Evolutionary conservation across 37 sponge, comb jelly and placozoan species (phyloP).

Genomic region (Dysidea cf. avara): DNA sequence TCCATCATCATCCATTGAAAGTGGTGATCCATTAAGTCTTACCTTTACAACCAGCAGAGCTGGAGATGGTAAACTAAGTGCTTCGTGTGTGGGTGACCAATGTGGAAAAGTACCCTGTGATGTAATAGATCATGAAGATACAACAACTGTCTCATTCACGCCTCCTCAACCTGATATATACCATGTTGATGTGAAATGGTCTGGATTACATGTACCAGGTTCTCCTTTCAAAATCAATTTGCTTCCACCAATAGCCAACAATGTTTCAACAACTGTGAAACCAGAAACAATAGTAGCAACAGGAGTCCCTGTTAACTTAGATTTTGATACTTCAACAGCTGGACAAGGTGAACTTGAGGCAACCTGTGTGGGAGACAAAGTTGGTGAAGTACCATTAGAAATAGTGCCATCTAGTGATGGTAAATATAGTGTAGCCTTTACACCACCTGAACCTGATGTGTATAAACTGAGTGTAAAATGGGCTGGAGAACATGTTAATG

Average conservation of each 20-base stretch:
- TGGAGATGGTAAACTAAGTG: slow-evolving; percentile 54
- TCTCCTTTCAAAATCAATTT: slow-evolving; percentile 64
- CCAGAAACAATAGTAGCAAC: slow-evolving; percentile 40
- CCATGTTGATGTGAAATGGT: slow-evolving; percentile 74
- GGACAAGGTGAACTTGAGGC: slow-evolving; percentile 16
- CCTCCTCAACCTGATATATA: slow-evolving; percentile 51
- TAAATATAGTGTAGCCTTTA: slow-evolving; percentile 7
- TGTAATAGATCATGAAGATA: slow-evolving; percentile 28
- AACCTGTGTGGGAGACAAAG: neutral
- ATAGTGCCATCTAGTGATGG: neutral
- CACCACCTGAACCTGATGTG: slow-evolving; percentile 17
- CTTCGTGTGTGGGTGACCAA: slow-evolving; percentile 28
- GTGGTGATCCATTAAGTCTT: neutral
- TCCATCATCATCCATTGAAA: neutral
- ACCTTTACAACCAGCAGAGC: slow-evolving; percentile 49
- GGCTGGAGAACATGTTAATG: slow-evolving; percentile 28
- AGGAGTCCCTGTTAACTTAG: slow-evolving; percentile 40
- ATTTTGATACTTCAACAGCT: slow-evolving; percentile 16
- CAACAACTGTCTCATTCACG: slow-evolving; percentile 18
- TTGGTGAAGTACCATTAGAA: slow-evolving; percentile 1
- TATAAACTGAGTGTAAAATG: slow-evolving; percentile 20
- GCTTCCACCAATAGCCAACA: slow-evolving; percentile 36
- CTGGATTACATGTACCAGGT: slow-evolving; percentile 72
- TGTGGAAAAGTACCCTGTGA: slow-evolving; percentile 11
- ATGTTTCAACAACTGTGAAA: slow-evolving; percentile 34